phyloP scores from a whole-genome alignment of 2,888 invertebrate species.

The Morpho deidamia region DNA sequence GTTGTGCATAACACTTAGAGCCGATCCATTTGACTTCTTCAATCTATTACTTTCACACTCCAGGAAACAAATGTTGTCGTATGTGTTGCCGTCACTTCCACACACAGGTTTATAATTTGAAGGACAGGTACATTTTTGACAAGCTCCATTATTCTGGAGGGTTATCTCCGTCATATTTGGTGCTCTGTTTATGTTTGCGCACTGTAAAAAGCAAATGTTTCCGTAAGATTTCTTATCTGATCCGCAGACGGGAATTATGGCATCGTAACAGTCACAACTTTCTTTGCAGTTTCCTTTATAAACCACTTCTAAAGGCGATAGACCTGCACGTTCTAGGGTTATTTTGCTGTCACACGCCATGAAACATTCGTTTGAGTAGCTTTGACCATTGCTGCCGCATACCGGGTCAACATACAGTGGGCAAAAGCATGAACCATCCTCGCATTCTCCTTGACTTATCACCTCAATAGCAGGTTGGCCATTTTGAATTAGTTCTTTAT shows the following conservation, averaged over 20 bases:
- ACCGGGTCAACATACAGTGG: conserved; percentile 18
- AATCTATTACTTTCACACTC: conserved; percentile 33
- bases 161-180: conserved; percentile 12
- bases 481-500: conserved; percentile 8
- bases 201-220: conserved; percentile 20
- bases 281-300: conserved; percentile 11
- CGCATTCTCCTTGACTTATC: conserved; percentile 13
- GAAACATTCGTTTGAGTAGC: conserved; percentile 24
- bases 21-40: conserved; percentile 18
- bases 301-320: conserved; percentile 10
- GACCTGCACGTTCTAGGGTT: conserved; percentile 2
- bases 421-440: conserved; percentile 15
- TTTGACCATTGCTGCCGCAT: conserved; percentile 22
- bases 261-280: conserved; percentile 19
- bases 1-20: conserved; percentile 17
- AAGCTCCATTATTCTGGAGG: conserved; percentile 24
- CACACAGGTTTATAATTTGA: conserved; percentile 27
- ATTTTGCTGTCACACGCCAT: conserved; percentile 17
- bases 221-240: conserved; percentile 21
- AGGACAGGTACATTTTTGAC: conserved; percentile 20
- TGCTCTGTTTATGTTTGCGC: conserved; percentile 16
- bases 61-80: conserved; percentile 34
- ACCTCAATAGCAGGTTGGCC: conserved; percentile 6
- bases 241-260: conserved; percentile 22
- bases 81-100: conserved; percentile 36